Evolutionary conservation across 2,888 invertebrate species (phyloP).

Genomic region (Hololepta plana): DNA sequence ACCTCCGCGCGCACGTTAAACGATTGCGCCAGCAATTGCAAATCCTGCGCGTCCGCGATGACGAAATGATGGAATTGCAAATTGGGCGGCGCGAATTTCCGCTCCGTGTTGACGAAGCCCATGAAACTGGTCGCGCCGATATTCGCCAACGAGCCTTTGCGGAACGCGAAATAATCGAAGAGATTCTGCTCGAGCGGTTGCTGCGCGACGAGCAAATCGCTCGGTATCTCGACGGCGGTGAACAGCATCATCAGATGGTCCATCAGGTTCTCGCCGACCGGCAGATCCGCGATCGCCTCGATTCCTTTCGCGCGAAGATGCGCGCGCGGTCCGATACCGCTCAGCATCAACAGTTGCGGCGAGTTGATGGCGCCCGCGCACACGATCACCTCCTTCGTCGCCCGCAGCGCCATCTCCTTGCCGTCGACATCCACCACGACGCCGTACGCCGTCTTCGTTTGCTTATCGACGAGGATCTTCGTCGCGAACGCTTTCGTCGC

Average conservation of each 20-base stretch:
- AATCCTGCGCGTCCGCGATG: constrained; percentile 34
- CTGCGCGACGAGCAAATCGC: no score
- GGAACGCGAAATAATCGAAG: constrained; percentile 27
- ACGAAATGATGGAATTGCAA: no score
- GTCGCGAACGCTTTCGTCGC: constrained; percentile 34
- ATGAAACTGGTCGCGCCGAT: constrained; percentile 35
- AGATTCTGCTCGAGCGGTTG: constrained; percentile 26
- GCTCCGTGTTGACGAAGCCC: constrained; percentile 41
- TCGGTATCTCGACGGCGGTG: constrained; percentile 30
- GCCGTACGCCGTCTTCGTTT: constrained; percentile 31
- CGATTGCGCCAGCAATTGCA: constrained; percentile 47
- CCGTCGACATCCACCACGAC: constrained; percentile 28
- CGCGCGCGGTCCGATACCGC: constrained; percentile 43
- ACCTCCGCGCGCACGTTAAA: constrained; percentile 28
- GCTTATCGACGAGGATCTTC: constrained; percentile 37
- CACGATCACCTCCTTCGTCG: constrained; percentile 41
- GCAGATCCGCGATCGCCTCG: constrained; percentile 39
- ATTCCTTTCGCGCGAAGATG: constrained; percentile 31
- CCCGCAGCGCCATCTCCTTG: constrained; percentile 26
- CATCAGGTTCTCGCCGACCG: constrained; percentile 56
- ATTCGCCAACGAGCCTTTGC: constrained; percentile 34
- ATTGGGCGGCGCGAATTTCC: no score
- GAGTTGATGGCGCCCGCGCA: constrained; percentile 42
- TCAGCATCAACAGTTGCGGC: constrained; percentile 43
- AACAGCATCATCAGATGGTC: constrained; percentile 47